Base-by-base conservation (phyloP, 2,113 vertebrate species). In the Sciurus niger region DNA sequence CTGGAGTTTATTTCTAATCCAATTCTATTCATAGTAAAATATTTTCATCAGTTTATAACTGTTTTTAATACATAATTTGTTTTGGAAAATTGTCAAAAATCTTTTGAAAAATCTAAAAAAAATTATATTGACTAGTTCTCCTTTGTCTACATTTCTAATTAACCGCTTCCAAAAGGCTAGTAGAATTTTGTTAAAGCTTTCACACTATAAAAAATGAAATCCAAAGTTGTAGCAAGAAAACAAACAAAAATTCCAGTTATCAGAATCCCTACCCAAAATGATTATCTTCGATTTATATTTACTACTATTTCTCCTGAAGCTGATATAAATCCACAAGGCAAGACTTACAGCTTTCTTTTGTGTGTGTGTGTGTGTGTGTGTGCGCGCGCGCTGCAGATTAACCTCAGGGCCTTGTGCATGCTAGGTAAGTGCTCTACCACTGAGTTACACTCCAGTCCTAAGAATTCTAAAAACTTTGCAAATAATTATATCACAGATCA, bases 91-190 rank as follows among this genome's bases (percentile, higher is more conserved):
- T 87, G 28, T 68, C 20, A 70, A 74, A 58, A 93, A 11, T 34
- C 24, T 91, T 92, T 72, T n/a, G 25, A 65, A 84, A 93, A 78
- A 77, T 70, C 22, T 84, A 78, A 96, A 65, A 65, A 40, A 72
- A 92, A 60, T 51, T 83, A 51, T 68, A 60, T 24, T 60, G 28
- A 78, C 28, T 70, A 72, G n/a, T 48, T 92, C 11, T 28, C 48
- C 51, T 40, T 90, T 76, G 28, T 70, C 86, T 70, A 60, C 17
- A 63, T 80, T 95, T 93, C 63, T 43, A 60, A 73, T 53, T 93
- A 86, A 74, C 8, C 24, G 43, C 30, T 95, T 68, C 68, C 37
- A 87, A 67, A 86, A 86, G n/a, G 12, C 34, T 65, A 83, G 77
- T 22, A 55, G 46, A 87, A 93, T 63, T 90, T 83, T 72, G 10